These are phyloP conservation scores for Lepilemur septentrionalis DNA, from an alignment of 2,797 vertebrate species.

Conservation along the genomic window DNA sequence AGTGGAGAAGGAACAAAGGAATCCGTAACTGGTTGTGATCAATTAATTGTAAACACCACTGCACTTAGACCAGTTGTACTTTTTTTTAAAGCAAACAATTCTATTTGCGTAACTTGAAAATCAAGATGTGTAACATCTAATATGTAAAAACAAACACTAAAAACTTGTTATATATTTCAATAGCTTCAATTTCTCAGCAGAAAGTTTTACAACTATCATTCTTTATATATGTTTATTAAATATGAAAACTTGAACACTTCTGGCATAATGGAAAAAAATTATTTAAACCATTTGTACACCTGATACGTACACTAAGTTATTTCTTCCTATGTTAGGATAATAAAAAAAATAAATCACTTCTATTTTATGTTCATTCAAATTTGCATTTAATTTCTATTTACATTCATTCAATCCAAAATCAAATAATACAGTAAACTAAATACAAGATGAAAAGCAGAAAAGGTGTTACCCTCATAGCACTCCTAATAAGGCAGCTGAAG, in stretches of 20 bases:
- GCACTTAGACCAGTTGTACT: no score
- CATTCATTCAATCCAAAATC: conserved; percentile 79
- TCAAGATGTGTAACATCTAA: conserved; percentile 35
- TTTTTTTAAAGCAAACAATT: conserved; percentile 28
- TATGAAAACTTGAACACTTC: conserved; percentile 44
- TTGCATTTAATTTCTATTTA: conserved; percentile 86
- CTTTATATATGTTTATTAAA: conserved; percentile 64
- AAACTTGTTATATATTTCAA: conserved; percentile 45
- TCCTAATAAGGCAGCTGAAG: conserved; percentile 82
- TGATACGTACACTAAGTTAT: conserved; percentile 22
- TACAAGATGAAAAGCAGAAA: conserved; percentile 82
- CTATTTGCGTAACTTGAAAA: conserved; percentile 39
- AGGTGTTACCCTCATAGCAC: conserved; percentile 78
- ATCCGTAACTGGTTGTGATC: no score
- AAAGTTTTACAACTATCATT: conserved; percentile 61
- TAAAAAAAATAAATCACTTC: conserved; percentile 77
- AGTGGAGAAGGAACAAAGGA: no score
- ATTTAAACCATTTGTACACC: conserved; percentile 48
- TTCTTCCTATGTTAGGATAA: conserved; percentile 62
- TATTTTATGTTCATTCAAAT: conserved; percentile 81
- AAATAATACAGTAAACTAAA: conserved; percentile 82
- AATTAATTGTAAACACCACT: no score
- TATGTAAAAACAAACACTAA: conserved; percentile 45
- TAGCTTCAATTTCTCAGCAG: conserved; percentile 41
- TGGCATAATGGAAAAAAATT: conserved; percentile 41